A percentile compares a stretch with the other conserved stretches of the same genome.
These are phyloP conservation scores for Musca vetustissima DNA, from an alignment of 1,140 invertebrate genomes.

Conservation along the genomic window DNA sequence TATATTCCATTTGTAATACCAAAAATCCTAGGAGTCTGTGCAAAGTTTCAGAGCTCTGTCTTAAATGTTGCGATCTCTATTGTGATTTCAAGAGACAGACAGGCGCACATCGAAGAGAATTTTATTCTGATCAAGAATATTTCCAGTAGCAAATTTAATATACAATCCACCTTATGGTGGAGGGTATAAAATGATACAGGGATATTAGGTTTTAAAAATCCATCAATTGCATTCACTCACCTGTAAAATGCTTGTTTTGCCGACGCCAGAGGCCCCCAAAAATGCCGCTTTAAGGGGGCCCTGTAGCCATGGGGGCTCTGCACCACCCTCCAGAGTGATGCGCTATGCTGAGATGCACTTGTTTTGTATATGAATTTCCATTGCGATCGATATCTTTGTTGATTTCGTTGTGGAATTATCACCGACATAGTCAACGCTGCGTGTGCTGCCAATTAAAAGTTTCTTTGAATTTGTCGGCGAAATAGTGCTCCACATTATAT, in stretches of 20 bases:
- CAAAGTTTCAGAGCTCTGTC: too few species aligned
- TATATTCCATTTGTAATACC: too few species aligned
- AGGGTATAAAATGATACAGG: too few species aligned
- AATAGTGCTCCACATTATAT: slow-evolving; percentile 56
- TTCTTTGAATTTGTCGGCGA: slow-evolving; percentile 56
- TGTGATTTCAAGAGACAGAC: too few species aligned
- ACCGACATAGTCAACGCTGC: slow-evolving; percentile 56
- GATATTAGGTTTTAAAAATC: too few species aligned
- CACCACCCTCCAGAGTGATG: slow-evolving; percentile 57
- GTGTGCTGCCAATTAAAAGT: slow-evolving; percentile 52
- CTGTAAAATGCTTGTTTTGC: slow-evolving; percentile 81
- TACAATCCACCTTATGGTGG: too few species aligned
- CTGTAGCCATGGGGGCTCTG: slow-evolving; percentile 57
- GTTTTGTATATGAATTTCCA: slow-evolving; percentile 56
- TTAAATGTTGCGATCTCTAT: too few species aligned
- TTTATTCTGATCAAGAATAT: too few species aligned
- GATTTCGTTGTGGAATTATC: slow-evolving; percentile 37
- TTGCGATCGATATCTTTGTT: slow-evolving; percentile 55
- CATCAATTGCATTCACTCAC: slow-evolving; percentile 55
- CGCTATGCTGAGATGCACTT: slow-evolving; percentile 57
- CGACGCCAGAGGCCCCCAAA: slow-evolving; percentile 75
- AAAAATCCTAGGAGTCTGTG: too few species aligned
- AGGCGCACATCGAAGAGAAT: too few species aligned
- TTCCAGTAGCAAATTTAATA: too few species aligned
- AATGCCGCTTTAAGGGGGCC: slow-evolving; percentile 77